Evolutionary conservation across 2,888 invertebrate genomes (phyloP), one percentile per base, ranked within the genome.

Genomic region (Leptopilina drosophilae): DNA sequence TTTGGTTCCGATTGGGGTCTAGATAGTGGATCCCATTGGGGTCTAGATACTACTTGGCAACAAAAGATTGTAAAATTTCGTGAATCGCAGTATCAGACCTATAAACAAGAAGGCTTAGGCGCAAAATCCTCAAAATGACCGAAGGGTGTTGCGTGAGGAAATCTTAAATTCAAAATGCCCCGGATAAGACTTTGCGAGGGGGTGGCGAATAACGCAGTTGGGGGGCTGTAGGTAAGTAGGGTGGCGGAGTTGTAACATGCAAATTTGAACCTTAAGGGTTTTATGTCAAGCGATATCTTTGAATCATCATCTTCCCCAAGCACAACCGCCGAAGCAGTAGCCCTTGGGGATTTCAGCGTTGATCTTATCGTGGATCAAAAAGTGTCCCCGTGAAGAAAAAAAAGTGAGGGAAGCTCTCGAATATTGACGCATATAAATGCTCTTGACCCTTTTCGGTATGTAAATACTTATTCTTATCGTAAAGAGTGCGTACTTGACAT

Each of bases 231-330:
- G 84, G 84, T 87, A 83, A 84, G 56, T 77, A 82, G 81, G 84
- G 66, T 81, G 76, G 78, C 80, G 67, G 86, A 87, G 89, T 90
- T 90, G 91, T 91, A 91, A 90, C 90, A 91, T 91, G 91, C 91
- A 91, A 91, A 91, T 91, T 91, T 90, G 88, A 90, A 90, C 90
- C 91, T 90, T 89, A 90, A 90, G 89, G 91, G 89, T 91, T 91
- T 91, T 91, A 91, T 91, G 91, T 91, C 90, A 87, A 84, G 87
- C 88, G 90, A 90, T 91, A 91, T 91, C 91, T 89, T 87, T 85
- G 90, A 89, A 90, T 90, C 90, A 90, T 90, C 90, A 90, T 89
- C 88, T 88, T 85, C 87, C 87, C 87, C 87, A 49, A 81, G 81
- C 59, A 46, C 79, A 84, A 82, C 42, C 84, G 33, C 33, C 33